phyloP scores from a whole-genome alignment of 2,888 invertebrate genomes.

The Cheilosia grossa region DNA sequence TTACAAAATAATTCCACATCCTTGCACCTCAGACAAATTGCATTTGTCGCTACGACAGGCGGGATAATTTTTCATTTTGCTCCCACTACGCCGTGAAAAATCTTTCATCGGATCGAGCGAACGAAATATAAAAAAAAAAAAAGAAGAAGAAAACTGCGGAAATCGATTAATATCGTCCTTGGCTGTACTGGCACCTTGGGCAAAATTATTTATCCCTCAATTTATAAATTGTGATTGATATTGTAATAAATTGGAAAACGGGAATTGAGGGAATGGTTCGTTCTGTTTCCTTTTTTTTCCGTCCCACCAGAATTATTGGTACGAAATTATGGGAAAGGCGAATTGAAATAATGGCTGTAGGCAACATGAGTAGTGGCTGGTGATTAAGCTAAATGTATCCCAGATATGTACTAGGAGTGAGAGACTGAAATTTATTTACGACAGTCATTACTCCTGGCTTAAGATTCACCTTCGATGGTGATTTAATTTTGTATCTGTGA shows the following conservation, averaged over 20 bases:
- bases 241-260: constrained; percentile 75
- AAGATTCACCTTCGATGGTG: constrained; percentile 68
- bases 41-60: constrained; percentile 61
- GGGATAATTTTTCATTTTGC: constrained; percentile 66
- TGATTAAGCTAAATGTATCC: constrained; percentile 59
- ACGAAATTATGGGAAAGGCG: constrained; percentile 50
- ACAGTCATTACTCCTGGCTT: constrained; percentile 65
- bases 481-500: constrained; percentile 70
- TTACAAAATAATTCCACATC: constrained; percentile 75
- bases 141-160: constrained; percentile 20
- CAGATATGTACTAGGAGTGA: constrained; percentile 16
- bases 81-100: constrained; percentile 25
- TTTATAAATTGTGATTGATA: constrained; percentile 74
- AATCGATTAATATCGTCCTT: constrained; percentile 64
- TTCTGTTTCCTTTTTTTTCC: background rate
- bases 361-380: constrained; percentile 68
- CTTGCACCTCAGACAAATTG: constrained; percentile 74
- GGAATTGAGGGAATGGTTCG: constrained; percentile 40
- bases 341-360: constrained; percentile 64
- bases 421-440: constrained; percentile 62
- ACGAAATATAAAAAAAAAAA: background rate
- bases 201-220: constrained; percentile 71
- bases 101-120: constrained; percentile 37
- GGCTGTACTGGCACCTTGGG: constrained; percentile 27
- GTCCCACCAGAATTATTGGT: constrained; percentile 55